Conservation (phyloP, 2,797 vertebrate genomes). For the Crax fasciolata region DNA sequence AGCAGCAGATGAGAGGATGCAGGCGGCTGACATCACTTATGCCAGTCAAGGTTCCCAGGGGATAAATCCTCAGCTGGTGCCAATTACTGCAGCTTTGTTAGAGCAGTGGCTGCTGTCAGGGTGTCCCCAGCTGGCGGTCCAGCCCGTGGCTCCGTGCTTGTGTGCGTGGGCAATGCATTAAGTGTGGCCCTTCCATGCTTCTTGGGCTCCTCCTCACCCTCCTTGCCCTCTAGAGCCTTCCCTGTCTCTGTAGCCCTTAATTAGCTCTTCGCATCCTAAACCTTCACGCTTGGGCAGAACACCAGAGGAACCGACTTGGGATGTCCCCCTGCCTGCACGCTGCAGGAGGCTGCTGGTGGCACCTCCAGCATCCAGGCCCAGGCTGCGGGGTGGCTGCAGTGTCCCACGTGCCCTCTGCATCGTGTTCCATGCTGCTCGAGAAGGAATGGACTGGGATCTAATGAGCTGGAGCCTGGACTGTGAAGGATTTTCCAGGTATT, state of each 20-base stretch:
- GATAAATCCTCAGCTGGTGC: slow-evolving; percentile 11
- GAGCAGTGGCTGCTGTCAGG: background rate
- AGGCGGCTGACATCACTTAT: background rate
- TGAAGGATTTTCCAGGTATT: no score
- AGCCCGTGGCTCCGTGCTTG: background rate
- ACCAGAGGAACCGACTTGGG: no score
- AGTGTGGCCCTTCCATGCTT: fast-evolving
- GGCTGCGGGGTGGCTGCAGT: background rate
- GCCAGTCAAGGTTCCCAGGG: background rate
- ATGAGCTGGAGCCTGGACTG: slow-evolving; percentile 21
- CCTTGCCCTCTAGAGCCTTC: no score
- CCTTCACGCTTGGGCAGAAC: no score
- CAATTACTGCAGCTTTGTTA: slow-evolving; percentile 36
- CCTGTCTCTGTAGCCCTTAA: no score
- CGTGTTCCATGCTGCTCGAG: background rate
- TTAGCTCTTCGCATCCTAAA: no score
- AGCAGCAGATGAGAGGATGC: background rate
- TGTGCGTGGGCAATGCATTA: fast-evolving
- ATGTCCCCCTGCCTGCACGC: no score
- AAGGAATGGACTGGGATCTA: slow-evolving; percentile 35
- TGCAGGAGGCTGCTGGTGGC: no score
- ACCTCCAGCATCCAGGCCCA: no score
- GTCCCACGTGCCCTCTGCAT: background rate
- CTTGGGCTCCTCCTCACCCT: no score
- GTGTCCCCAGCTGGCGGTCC: background rate